These are phyloP conservation scores for Spinibarbus caldwelli DNA, from an alignment of 2,797 vertebrate species.

Conservation along the genomic window DNA sequence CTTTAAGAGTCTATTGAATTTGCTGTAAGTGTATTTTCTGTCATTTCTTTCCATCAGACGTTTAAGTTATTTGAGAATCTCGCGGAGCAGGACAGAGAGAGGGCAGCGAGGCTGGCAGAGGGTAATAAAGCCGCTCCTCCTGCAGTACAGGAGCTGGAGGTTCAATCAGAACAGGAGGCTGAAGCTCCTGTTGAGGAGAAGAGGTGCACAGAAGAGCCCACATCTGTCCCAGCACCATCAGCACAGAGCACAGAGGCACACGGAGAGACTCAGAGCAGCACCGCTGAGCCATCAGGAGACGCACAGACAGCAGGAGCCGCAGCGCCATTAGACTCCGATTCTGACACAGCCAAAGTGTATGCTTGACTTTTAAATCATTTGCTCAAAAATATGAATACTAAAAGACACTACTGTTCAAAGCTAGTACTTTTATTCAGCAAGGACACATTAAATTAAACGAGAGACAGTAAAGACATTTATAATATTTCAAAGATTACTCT, in stretches of 20 bases:
- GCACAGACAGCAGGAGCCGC: background rate
- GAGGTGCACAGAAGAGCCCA: conserved; percentile 2
- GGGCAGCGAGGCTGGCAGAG: conserved; percentile 76
- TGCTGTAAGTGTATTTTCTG: background rate
- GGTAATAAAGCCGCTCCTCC: conserved; percentile 56
- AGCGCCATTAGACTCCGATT: background rate
- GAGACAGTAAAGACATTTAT: background rate
- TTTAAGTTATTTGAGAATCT: conserved; percentile 87
- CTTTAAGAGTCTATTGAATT: background rate
- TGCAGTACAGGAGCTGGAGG: conserved; percentile 74
- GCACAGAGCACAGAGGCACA: conserved; percentile 9
- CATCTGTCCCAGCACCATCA: conserved; percentile 26
- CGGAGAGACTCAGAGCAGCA: conserved; percentile 27
- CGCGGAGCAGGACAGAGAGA: conserved; percentile 86
- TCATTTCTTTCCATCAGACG: conserved; percentile 74
- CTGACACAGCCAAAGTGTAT: conserved; percentile 58
- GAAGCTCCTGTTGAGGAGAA: conserved; percentile 60
- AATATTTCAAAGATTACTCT: background rate
- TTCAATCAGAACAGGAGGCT: conserved; percentile 71
- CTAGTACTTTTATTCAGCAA: background rate
- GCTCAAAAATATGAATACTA: background rate
- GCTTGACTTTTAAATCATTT: conserved; percentile 36
- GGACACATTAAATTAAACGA: background rate
- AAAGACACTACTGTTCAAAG: background rate
- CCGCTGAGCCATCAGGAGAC: background rate